Conservation (phyloP, 2,113 vertebrate genomes). For the Malaclemys terrapin region DNA sequence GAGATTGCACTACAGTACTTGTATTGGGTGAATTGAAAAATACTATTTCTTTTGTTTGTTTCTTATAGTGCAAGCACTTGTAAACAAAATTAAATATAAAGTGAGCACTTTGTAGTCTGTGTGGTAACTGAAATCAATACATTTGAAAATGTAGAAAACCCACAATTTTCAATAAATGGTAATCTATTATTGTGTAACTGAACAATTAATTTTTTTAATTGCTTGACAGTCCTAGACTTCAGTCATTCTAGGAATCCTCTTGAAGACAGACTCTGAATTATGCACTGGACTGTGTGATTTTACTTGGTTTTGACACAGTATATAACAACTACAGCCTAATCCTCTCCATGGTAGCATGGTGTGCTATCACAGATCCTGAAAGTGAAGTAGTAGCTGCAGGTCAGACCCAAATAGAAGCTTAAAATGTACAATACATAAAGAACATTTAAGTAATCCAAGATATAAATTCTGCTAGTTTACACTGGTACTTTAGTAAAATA, state of each 20-base stretch:
- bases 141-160: too few relatives aligned
- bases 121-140: too few relatives aligned
- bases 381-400: neutral
- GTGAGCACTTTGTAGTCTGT: too few relatives aligned
- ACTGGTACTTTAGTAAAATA: neutral
- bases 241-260: slow-evolving; percentile 8
- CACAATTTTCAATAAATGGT: too few relatives aligned
- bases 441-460: neutral
- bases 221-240: neutral
- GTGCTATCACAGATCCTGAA: slow-evolving; percentile 25
- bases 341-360: slow-evolving; percentile 31
- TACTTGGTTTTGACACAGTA: neutral
- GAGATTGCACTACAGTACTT: too few relatives aligned
- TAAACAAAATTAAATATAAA: too few relatives aligned
- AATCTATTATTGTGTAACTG: too few relatives aligned
- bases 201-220: too few relatives aligned
- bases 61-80: too few relatives aligned
- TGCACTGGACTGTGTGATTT: slow-evolving; percentile 3
- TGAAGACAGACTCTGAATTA: slow-evolving; percentile 44
- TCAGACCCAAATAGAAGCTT: slow-evolving; percentile 34
- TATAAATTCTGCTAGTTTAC: slow-evolving; percentile 4
- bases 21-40: too few relatives aligned
- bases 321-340: slow-evolving; percentile 31
- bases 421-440: neutral
- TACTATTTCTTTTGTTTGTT: too few relatives aligned